Percentiles rank a stretch among this genome's conserved stretches.
phyloP scores from a whole-genome alignment of 2,797 vertebrate species.

The Schizopygopsis pylzovi region DNA sequence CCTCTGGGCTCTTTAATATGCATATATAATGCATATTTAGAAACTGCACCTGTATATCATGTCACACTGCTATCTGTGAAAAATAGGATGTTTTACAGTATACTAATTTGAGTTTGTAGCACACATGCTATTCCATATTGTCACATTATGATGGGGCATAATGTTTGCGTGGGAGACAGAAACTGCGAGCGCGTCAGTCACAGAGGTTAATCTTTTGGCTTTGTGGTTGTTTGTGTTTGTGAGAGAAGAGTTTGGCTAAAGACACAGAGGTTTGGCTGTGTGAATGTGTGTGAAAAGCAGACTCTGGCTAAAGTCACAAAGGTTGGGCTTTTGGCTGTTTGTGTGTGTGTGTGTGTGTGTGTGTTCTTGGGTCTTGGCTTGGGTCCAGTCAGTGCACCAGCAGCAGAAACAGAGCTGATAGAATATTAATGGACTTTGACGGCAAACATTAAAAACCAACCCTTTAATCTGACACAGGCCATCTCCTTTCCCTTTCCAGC shows the following conservation, averaged over 20 bases:
- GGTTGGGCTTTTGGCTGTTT: slow-evolving; percentile 48
- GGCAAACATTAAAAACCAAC: slow-evolving; percentile 75
- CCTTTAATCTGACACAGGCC: slow-evolving; percentile 76
- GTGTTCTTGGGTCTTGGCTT: slow-evolving; percentile 47
- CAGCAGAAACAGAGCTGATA: slow-evolving; percentile 72
- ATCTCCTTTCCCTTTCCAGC: slow-evolving; percentile 74
- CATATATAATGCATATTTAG: neutral
- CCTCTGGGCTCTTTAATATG: slow-evolving; percentile 1
- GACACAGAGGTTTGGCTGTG: slow-evolving; percentile 44
- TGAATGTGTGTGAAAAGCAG: slow-evolving; percentile 44
- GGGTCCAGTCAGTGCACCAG: slow-evolving; percentile 68
- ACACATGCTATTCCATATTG: slow-evolving; percentile 10
- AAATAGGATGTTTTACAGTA: slow-evolving; percentile 1
- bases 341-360: slow-evolving; percentile 6
- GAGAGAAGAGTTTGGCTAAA: slow-evolving; percentile 40
- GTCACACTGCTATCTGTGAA: slow-evolving; percentile 5
- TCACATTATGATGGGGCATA: slow-evolving; percentile 12
- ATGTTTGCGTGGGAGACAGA: slow-evolving; percentile 26
- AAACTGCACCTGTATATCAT: slow-evolving; percentile 15
- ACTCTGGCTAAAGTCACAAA: slow-evolving; percentile 45
- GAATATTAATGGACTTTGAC: slow-evolving; percentile 82
- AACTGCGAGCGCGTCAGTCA: slow-evolving; percentile 4
- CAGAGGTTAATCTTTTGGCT: slow-evolving; percentile 45
- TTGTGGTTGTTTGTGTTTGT: slow-evolving; percentile 44
- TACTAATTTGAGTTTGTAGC: neutral